Conservation (phyloP, 2,113 vertebrate genomes). For the Cololabis saira region DNA sequence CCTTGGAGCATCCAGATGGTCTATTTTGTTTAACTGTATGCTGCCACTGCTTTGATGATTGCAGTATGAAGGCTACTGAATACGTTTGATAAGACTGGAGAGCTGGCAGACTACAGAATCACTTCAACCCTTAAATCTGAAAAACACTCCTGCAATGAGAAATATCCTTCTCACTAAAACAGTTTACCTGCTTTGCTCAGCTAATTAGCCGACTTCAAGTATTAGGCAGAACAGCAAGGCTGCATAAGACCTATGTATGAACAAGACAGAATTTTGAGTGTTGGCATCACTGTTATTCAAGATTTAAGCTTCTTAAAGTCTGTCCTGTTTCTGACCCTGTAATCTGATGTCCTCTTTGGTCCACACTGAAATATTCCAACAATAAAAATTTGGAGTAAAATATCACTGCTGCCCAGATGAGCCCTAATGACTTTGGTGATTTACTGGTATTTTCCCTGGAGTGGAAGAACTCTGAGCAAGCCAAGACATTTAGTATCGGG, state of each 20-base stretch:
- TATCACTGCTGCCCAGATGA: not conserved
- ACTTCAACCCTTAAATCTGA: not conserved
- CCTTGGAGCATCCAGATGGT: slow-evolving; percentile 44
- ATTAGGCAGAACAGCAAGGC: not conserved
- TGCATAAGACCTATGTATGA: not conserved
- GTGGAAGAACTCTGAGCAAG: not conserved
- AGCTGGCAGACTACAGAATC: slow-evolving; percentile 26
- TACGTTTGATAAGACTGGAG: slow-evolving; percentile 29
- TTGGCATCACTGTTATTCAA: not conserved
- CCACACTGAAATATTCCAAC: not conserved
- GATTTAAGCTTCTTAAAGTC: slow-evolving; percentile 1
- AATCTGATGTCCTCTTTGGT: not conserved
- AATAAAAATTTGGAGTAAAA: not conserved
- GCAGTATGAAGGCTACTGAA: slow-evolving; percentile 23
- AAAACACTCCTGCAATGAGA: no score
- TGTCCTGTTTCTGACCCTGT: slow-evolving; percentile 1
- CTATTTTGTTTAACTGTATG: slow-evolving; percentile 36
- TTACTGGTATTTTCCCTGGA: not conserved
- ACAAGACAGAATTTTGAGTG: not conserved
- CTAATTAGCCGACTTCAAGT: not conserved
- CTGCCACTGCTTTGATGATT: slow-evolving; percentile 38
- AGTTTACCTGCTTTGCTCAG: not conserved
- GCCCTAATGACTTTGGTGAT: not conserved
- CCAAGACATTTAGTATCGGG: not conserved
- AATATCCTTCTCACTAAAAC: not conserved